Percentiles rank a stretch among this genome's conserved stretches.
Conservation (phyloP, 2,888 invertebrate genomes). For the Sepiola atlantica region DNA sequence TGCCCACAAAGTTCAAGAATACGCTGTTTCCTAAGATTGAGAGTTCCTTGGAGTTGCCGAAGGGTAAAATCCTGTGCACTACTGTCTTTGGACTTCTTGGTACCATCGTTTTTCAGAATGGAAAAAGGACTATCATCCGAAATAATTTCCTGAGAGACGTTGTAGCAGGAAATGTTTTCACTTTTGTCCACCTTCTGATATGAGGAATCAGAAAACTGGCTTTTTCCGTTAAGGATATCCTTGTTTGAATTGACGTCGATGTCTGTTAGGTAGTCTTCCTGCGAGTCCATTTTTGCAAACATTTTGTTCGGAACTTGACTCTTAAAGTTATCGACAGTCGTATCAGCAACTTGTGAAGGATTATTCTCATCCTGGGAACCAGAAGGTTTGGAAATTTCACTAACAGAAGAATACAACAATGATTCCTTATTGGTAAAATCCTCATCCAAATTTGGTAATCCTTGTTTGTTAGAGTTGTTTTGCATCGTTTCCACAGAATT, state of each 20-base stretch:
- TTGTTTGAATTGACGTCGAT: background rate
- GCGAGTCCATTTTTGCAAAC: background rate
- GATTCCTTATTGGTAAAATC: background rate
- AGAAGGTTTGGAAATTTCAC: background rate
- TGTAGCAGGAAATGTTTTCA: background rate
- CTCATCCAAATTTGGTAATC: background rate
- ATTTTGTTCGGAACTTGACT: background rate
- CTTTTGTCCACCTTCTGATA: background rate
- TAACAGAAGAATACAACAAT: background rate
- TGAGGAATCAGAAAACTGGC: background rate
- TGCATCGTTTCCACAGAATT: background rate
- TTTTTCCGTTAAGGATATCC: background rate
- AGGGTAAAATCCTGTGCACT: constrained; percentile 25
- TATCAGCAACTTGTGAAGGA: constrained; percentile 22
- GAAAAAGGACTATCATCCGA: background rate
- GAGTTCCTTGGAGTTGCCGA: constrained; percentile 46
- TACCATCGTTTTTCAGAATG: background rate
- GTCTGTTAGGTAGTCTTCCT: background rate
- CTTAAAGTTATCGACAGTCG: constrained; percentile 23
- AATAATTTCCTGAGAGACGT: constrained; percentile 34
- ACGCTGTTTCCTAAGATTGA: constrained; percentile 40
- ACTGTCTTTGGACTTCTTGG: constrained; percentile 35
- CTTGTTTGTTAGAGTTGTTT: background rate
- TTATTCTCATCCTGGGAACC: constrained; percentile 44
- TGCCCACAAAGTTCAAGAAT: constrained; percentile 47